A percentile compares a stretch with the other conserved stretches of the same genome.
Evolutionary conservation across 2,888 invertebrate genomes (phyloP).

Genomic region (Aleiodes alternator): DNA sequence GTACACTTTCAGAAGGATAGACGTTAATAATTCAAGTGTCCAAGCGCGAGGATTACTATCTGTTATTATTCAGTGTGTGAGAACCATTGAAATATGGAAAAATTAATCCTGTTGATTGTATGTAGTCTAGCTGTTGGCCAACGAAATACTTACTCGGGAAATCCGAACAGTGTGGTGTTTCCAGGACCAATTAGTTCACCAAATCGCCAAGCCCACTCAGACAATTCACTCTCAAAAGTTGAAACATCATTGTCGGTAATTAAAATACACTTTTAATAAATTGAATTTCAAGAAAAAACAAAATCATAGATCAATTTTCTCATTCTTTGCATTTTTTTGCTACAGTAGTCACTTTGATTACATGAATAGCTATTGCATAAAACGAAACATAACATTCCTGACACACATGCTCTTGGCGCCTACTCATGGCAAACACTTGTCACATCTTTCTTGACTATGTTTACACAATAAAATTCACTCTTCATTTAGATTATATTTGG

Average conservation of each 20-base stretch:
- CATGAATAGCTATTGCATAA: no score
- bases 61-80: background rate
- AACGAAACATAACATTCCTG: background rate
- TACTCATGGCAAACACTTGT: no score
- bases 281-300: conserved; percentile 8
- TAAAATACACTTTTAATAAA: conserved; percentile 39
- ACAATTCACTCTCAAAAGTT: conserved; percentile 42
- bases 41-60: background rate
- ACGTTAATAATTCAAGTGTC: background rate
- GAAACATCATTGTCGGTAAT: conserved; percentile 29
- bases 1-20: background rate
- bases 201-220: conserved; percentile 26
- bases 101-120: conserved; percentile 47
- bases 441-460: no score
- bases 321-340: no score
- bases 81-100: conserved; percentile 43
- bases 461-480: no score
- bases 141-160: conserved; percentile 31
- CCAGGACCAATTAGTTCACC: conserved; percentile 51
- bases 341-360: no score
- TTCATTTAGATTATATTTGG: no score
- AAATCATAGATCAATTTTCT: background rate
- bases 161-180: conserved; percentile 56
- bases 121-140: conserved; percentile 51
- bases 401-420: background rate